Conservation (phyloP, 2,113 vertebrate genomes). For the Pelecanus crispus region DNA sequence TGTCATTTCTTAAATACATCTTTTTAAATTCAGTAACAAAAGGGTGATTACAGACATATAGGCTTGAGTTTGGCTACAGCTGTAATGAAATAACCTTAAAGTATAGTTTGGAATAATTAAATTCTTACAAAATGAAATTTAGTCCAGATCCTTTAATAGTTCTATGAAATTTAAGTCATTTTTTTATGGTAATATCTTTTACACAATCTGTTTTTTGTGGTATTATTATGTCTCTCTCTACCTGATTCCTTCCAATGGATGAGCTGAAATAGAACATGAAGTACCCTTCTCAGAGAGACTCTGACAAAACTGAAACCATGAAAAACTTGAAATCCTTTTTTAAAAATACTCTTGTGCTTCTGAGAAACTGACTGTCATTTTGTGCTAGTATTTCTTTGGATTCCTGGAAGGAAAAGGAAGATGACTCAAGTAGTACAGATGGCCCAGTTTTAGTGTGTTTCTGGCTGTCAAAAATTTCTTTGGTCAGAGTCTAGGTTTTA, state of each 20-base stretch:
- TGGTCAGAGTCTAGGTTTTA: neutral
- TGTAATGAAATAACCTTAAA: neutral
- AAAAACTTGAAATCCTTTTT: neutral
- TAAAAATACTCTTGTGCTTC: neutral
- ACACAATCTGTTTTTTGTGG: neutral
- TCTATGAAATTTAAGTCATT: neutral
- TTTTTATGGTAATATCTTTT: neutral
- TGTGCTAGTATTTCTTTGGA: neutral
- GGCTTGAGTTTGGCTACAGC: neutral
- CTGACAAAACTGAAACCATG: neutral
- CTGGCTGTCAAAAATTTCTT: neutral
- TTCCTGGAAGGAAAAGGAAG: constrained; percentile 3
- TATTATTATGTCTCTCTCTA: neutral
- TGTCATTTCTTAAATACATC: neutral
- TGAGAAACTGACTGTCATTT: neutral
- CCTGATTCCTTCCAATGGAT: neutral
- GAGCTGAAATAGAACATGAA: neutral
- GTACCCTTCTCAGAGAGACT: neutral
- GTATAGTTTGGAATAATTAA: neutral
- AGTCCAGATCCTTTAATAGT: neutral
- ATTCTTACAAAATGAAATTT: neutral
- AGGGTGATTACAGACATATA: neutral
- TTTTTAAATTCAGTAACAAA: neutral
- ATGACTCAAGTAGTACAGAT: neutral
- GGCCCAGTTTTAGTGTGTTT: neutral